A percentile compares a stretch with the other conserved stretches of the same genome.
Conservation (phyloP, 1,140 invertebrate genomes). For the Acromyrmex charruanus region DNA sequence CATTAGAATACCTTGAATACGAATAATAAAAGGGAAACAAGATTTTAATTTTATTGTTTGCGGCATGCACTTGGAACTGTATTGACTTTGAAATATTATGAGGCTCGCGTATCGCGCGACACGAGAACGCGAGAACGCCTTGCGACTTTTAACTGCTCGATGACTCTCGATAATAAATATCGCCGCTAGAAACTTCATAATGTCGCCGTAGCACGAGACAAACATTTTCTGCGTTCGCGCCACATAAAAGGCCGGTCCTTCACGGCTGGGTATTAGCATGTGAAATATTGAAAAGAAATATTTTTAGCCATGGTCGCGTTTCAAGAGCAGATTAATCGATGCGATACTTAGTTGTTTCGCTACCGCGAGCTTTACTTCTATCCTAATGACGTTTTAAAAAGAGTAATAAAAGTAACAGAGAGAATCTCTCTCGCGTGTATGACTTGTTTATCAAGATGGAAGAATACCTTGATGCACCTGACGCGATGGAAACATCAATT, state of each 20-base stretch:
- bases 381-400: slow-evolving; percentile 16
- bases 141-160: slow-evolving; percentile 8
- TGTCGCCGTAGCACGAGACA: slow-evolving; percentile 15
- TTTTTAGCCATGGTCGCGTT: slow-evolving; percentile 57
- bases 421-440: neutral
- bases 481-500: neutral
- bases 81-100: slow-evolving; percentile 4
- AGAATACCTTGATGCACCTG: neutral
- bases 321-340: slow-evolving; percentile 41
- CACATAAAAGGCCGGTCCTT: slow-evolving; percentile 16
- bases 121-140: neutral
- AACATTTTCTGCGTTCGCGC: slow-evolving; percentile 45
- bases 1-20: neutral
- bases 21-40: neutral
- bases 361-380: slow-evolving; percentile 17
- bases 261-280: slow-evolving; percentile 26
- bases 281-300: slow-evolving; percentile 61
- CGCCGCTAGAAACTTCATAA: slow-evolving; percentile 35
- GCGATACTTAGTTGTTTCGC: slow-evolving; percentile 23
- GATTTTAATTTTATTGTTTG: neutral
- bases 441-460: neutral
- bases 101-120: neutral
- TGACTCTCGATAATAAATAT: slow-evolving; percentile 47
- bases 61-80: neutral
- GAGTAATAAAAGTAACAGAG: neutral